phyloP scores from a whole-genome alignment of 2,888 invertebrate species.

The Mantis religiosa region DNA sequence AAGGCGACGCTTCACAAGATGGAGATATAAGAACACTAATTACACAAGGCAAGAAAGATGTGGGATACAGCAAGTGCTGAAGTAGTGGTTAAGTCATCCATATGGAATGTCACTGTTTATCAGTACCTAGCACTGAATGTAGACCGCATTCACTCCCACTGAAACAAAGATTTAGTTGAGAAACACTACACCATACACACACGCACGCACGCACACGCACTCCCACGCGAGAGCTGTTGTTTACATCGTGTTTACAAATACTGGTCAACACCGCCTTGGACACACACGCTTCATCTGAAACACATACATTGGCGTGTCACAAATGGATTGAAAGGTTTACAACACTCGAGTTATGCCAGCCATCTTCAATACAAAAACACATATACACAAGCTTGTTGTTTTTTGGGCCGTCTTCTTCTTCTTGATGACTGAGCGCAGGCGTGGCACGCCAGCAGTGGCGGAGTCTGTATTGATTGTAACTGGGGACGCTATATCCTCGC shows the following conservation, averaged over 20 bases:
- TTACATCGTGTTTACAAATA: background rate
- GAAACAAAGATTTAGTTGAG: background rate
- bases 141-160: background rate
- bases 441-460: background rate
- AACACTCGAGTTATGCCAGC: background rate
- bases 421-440: background rate
- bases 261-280: background rate
- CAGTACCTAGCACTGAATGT: background rate
- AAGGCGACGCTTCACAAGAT: background rate
- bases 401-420: background rate
- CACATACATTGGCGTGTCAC: background rate
- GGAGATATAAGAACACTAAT: background rate
- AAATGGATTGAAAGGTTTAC: background rate
- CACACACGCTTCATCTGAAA: background rate
- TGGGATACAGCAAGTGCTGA: background rate
- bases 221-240: background rate
- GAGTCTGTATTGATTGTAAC: background rate
- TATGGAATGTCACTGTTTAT: background rate
- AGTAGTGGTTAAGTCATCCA: too few relatives aligned
- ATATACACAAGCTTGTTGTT: background rate
- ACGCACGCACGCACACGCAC: too few relatives aligned
- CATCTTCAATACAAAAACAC: background rate
- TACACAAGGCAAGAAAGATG: background rate
- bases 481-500: background rate
- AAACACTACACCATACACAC: background rate